Evolutionary conservation across 2,797 vertebrate species (phyloP).

Genomic region (Uromys caudimaculatus): DNA sequence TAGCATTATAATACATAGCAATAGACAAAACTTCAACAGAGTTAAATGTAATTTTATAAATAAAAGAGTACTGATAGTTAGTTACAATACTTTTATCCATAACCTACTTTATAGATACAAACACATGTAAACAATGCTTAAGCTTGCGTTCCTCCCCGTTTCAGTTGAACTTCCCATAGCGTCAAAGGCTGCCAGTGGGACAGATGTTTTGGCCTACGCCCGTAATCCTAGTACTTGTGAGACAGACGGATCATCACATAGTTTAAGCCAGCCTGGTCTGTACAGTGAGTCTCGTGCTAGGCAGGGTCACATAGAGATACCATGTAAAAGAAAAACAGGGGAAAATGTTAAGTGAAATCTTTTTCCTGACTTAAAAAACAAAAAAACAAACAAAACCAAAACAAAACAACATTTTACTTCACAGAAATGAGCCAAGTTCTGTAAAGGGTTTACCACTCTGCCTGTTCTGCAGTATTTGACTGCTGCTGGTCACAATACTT

Average conservation of each 20-base stretch:
- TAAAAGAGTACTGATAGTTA: not conserved
- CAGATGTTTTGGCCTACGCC: not conserved
- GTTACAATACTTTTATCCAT: not conserved
- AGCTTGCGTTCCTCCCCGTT: not conserved
- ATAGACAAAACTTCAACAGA: not conserved
- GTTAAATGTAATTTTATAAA: not conserved
- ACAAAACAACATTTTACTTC: slow-evolving; percentile 23
- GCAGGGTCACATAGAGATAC: not conserved
- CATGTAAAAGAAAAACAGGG: not conserved
- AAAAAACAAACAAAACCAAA: not conserved
- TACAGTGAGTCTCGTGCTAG: not conserved
- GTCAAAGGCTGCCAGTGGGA: not conserved
- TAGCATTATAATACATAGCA: too few relatives aligned
- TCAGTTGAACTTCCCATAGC: not conserved
- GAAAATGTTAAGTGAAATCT: not conserved
- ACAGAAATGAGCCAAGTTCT: slow-evolving; percentile 38
- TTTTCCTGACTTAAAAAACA: not conserved
- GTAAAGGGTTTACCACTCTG: slow-evolving; percentile 11
- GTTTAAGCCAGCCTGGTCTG: not conserved
- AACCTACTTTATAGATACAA: not conserved
- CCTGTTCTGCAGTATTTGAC: slow-evolving; percentile 42
- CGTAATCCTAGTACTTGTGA: not conserved
- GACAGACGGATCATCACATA: not conserved
- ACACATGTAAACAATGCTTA: not conserved
- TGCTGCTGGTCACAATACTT: not conserved